Evolutionary conservation across 2,113 vertebrate species (phyloP).

Genomic region (Meriones unguiculatus): DNA sequence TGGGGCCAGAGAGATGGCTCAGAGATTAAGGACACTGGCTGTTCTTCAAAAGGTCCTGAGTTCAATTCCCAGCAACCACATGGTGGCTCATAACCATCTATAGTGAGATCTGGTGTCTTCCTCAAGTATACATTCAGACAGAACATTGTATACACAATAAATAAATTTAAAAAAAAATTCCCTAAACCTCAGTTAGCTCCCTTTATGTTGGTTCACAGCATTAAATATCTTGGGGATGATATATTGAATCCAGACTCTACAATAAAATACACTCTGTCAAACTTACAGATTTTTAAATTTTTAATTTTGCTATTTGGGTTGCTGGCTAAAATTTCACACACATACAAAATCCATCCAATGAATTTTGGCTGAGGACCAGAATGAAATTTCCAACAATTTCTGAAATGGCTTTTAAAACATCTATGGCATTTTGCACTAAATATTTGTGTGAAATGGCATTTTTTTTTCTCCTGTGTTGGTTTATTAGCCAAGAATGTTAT

Average conservation of each 20-base stretch:
- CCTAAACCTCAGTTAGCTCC: neutral
- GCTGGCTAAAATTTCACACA: neutral
- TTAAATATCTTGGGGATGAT: neutral
- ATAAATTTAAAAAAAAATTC: no score
- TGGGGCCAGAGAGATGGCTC: no score
- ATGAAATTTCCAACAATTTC: neutral
- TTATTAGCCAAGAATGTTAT: no score
- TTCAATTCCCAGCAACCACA: no score
- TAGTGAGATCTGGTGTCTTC: no score
- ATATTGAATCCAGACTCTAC: neutral
- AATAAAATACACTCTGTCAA: neutral
- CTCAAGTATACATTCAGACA: no score
- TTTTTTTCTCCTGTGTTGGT: no score
- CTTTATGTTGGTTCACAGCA: neutral
- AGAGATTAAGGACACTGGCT: no score
- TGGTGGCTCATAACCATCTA: no score
- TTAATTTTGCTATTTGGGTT: neutral
- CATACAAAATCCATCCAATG: neutral
- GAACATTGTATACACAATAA: no score
- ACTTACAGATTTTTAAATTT: neutral
- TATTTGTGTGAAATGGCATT: neutral
- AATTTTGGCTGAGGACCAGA: neutral
- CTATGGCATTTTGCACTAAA: neutral
- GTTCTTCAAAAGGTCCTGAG: no score
- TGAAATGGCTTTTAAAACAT: neutral